A percentile compares a stretch with the other conserved stretches of the same genome.
These are phyloP conservation scores for Melipona quadrifasciata DNA, from an alignment of 1,140 invertebrate species.

Conservation along the genomic window DNA sequence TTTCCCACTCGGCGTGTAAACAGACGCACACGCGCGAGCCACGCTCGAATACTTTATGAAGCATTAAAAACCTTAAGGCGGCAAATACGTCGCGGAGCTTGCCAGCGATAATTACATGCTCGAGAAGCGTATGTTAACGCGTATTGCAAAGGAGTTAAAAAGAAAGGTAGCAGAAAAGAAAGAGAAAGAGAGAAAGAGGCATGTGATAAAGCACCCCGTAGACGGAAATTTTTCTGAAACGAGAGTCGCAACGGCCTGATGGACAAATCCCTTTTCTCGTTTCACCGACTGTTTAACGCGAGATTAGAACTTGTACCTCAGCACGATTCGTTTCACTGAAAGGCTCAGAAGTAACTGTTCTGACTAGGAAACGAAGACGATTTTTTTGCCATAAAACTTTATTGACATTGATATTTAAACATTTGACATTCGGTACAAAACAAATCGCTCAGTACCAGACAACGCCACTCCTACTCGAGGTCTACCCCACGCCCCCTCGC, in stretches of 20 bases:
- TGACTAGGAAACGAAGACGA: too few species aligned
- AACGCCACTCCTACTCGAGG: too few species aligned
- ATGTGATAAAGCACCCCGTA: background rate
- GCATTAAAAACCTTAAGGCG: slow-evolving; percentile 16
- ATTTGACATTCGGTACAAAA: too few species aligned
- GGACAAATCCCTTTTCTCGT: background rate
- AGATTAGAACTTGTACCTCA: too few species aligned
- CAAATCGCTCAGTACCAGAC: too few species aligned
- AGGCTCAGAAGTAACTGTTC: too few species aligned
- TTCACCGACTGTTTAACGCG: background rate
- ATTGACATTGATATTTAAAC: too few species aligned
- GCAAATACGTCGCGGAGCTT: background rate
- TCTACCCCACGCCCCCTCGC: too few species aligned
- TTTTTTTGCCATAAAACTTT: too few species aligned
- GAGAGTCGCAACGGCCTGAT: background rate
- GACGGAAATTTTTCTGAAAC: background rate
- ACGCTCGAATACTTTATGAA: slow-evolving; percentile 22
- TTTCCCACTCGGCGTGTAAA: background rate
- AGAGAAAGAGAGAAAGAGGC: too few species aligned
- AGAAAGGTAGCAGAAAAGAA: too few species aligned
- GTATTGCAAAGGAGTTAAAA: background rate
- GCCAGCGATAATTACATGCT: slow-evolving; percentile 30
- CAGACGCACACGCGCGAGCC: background rate
- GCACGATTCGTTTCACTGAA: too few species aligned
- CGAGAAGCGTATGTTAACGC: background rate